Evolutionary conservation across 2,888 invertebrate species (phyloP).

Genomic region (Trachelus iudaicus): DNA sequence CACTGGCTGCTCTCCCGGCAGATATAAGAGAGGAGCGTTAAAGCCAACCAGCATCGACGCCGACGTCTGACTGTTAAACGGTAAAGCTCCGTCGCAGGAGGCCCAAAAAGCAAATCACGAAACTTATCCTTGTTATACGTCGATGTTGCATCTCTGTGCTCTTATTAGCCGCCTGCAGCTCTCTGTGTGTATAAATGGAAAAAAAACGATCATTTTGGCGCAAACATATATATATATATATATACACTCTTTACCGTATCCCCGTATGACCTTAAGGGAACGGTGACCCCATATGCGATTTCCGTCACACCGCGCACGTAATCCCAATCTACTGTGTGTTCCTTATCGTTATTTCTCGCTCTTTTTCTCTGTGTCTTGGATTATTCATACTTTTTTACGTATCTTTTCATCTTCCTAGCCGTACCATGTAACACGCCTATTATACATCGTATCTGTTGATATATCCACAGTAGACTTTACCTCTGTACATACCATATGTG

Average conservation of each 20-base stretch:
- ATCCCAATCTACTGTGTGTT: too few relatives aligned
- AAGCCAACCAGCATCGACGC: conserved; percentile 8
- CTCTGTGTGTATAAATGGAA: conserved; percentile 37
- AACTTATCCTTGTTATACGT: conserved; percentile 20
- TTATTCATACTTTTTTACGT: too few relatives aligned
- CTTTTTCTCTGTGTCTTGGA: background rate
- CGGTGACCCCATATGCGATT: too few relatives aligned
- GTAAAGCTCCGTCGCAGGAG: conserved; percentile 36
- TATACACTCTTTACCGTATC: too few relatives aligned
- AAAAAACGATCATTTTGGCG: too few relatives aligned
- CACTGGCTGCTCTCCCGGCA: too few relatives aligned
- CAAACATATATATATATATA: too few relatives aligned
- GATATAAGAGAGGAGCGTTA: too few relatives aligned
- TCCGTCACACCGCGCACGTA: too few relatives aligned
- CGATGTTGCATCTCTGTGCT: conserved; percentile 47
- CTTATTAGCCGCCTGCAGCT: conserved; percentile 54
- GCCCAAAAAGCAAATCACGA: conserved; percentile 10
- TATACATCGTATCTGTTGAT: background rate
- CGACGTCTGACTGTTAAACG: conserved; percentile 49
- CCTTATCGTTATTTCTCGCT: background rate
- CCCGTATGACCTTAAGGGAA: too few relatives aligned
- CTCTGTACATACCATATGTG: too few relatives aligned
- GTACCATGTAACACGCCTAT: background rate
- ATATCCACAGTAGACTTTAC: background rate
- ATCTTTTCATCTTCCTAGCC: background rate